Conservation (phyloP, 1,140 invertebrate species). For the Ceratitis capitata region DNA sequence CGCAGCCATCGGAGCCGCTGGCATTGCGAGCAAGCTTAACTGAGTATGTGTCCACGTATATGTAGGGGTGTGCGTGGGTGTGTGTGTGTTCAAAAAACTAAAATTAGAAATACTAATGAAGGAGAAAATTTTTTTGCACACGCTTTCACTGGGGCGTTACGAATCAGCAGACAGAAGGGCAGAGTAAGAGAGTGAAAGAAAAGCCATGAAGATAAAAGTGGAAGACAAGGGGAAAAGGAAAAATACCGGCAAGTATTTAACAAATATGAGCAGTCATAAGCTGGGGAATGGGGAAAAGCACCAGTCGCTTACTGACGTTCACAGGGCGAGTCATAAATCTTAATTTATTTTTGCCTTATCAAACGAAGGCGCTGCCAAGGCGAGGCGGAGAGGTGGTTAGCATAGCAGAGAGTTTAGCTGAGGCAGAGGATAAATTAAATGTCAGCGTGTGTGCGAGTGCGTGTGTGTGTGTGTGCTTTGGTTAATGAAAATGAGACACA, state of each 20-base stretch:
- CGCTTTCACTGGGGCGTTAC: neutral
- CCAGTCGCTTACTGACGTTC: neutral
- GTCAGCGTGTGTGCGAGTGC: neutral
- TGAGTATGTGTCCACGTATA: neutral
- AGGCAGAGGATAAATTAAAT: neutral
- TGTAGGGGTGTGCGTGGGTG: neutral
- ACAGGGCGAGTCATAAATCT: neutral
- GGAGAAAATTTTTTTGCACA: constrained; percentile 21
- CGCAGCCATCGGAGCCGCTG: neutral
- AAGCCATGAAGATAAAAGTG: no score
- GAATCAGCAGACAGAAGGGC: neutral
- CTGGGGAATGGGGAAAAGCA: neutral
- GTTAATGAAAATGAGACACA: neutral
- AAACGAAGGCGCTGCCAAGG: neutral
- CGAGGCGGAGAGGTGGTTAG: no score
- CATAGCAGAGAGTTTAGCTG: no score
- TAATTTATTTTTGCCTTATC: neutral
- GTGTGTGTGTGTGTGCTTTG: no score
- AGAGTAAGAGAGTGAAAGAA: no score
- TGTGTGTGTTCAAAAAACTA: neutral
- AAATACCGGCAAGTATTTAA: neutral
- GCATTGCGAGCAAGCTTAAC: neutral
- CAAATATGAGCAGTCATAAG: neutral
- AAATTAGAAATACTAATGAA: constrained; percentile 30
- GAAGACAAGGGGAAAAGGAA: no score